Conservation (phyloP, 35 echinoderm and acorn worm genomes). For the Apostichopus californicus region DNA sequence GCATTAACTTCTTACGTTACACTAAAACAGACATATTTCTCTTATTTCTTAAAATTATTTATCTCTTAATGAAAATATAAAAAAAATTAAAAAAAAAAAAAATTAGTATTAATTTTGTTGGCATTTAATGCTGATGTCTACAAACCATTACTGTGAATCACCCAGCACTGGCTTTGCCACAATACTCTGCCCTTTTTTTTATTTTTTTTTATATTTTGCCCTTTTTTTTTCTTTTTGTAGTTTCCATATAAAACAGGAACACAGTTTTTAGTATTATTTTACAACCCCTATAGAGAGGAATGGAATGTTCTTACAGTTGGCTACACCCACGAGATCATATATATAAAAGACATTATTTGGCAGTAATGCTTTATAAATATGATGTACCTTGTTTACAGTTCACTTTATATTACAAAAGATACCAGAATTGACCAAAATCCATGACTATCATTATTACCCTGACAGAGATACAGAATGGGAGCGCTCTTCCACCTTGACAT, state of each 20-base stretch:
- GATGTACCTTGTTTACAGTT: background rate
- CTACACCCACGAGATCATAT: background rate
- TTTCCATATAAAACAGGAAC: background rate
- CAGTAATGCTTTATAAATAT: background rate
- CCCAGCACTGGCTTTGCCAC: too few relatives aligned
- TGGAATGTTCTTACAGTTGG: background rate
- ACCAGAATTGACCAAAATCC: background rate
- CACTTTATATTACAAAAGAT: background rate
- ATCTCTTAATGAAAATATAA: too few relatives aligned
- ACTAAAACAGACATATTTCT: too few relatives aligned
- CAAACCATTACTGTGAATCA: too few relatives aligned
- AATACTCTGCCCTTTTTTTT: background rate
- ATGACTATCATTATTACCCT: too few relatives aligned
- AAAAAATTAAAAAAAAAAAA: too few relatives aligned
- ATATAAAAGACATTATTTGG: background rate
- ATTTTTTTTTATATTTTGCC: background rate
- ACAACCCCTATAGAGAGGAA: background rate
- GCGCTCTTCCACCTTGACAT: too few relatives aligned
- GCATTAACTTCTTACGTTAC: too few relatives aligned
- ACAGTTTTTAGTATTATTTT: background rate
- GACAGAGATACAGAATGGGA: too few relatives aligned
- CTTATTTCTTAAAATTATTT: too few relatives aligned
- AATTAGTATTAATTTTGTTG: too few relatives aligned
- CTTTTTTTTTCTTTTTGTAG: background rate
- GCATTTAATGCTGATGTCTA: too few relatives aligned